Evolutionary conservation across 2,113 vertebrate genomes (phyloP), one percentile per base, ranked within the genome.

Genomic region (Poeciliopsis occidentalis): DNA sequence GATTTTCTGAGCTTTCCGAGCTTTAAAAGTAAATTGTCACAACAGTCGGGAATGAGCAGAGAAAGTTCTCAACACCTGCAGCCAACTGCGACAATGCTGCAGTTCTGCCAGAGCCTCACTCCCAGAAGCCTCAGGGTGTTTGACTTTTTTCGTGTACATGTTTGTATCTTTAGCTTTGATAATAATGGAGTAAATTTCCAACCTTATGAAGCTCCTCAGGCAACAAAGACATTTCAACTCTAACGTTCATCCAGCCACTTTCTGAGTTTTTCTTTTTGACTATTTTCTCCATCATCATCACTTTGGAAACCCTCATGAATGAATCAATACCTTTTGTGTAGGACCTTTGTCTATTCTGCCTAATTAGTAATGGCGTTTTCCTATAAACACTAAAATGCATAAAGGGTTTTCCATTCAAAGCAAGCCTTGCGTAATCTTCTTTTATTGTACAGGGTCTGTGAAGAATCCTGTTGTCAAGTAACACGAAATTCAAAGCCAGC

Each of bases 341-440:
- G 47, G 11, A 17, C 12, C 27, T 64, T 74, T 44, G 19, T 67
- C 41, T 72, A 67, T 32, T 76, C 72, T 76, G 76, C 80, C 68
- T 85, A 86, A 92, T 92, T 91, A 90, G 80, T 75, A 51, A 57
- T 81, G 88, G 69, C 77, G 81, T 73, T 78, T 79, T 57, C 82
- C 83, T 83, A 75, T 91, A 89, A 92, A 93, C 84, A 94, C 76
- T 77, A 67, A 71, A 85, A 87, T 87, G 87, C 86, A 90, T 91
- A 76, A 69, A 75, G 84, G 75, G 87, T 76, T 71, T 75, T 84
- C 80, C 73, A 86, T 92, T 93, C 92, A 93, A 12, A 76, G 75
- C 81, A 87, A 93, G 81, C 83, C 81, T 87, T 88, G 87, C 91
- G 81, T 90, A 85, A 62, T 79, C 80, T 89, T 87, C 83, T 92